phyloP scores from a whole-genome alignment of 2,888 invertebrate genomes.

The Elmis aenea region DNA sequence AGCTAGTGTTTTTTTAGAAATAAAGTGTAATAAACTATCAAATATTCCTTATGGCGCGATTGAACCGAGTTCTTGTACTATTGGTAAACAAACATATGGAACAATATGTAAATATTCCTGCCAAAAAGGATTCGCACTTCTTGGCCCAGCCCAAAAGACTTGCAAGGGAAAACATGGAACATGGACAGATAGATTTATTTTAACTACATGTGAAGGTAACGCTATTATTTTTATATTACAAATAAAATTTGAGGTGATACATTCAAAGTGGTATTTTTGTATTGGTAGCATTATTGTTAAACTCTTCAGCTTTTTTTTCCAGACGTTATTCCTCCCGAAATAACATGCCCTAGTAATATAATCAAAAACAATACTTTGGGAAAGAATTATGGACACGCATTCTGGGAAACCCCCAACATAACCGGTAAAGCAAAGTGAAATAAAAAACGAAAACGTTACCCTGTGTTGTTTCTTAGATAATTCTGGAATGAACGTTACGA shows the following conservation, averaged over 20 bases:
- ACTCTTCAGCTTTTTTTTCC: constrained; percentile 15
- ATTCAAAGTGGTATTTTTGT: too few species aligned
- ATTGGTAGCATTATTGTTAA: background rate
- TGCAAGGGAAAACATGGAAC: constrained; percentile 55
- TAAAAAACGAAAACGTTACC: too few species aligned
- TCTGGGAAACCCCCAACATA: constrained; percentile 41
- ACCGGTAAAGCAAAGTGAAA: constrained; percentile 11
- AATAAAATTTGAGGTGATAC: too few species aligned
- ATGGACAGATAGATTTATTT: constrained; percentile 47
- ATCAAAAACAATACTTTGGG: constrained; percentile 46
- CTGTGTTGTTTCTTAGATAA: constrained; percentile 48
- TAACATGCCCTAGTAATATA: constrained; percentile 56
- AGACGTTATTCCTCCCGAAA: constrained; percentile 56
- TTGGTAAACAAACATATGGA: constrained; percentile 53
- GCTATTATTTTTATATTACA: background rate
- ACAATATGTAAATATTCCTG: constrained; percentile 57
- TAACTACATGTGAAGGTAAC: constrained; percentile 27
- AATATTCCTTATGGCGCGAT: constrained; percentile 52
- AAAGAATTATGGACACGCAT: constrained; percentile 50
- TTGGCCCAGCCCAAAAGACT: constrained; percentile 50
- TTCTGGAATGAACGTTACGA: constrained; percentile 50
- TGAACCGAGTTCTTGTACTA: constrained; percentile 51
- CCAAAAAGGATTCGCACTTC: constrained; percentile 54
- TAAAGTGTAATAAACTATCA: constrained; percentile 44
- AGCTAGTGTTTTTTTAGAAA: constrained; percentile 38